Evolutionary conservation across 2,888 invertebrate genomes (phyloP).

Genomic region (Pollenia angustigena): DNA sequence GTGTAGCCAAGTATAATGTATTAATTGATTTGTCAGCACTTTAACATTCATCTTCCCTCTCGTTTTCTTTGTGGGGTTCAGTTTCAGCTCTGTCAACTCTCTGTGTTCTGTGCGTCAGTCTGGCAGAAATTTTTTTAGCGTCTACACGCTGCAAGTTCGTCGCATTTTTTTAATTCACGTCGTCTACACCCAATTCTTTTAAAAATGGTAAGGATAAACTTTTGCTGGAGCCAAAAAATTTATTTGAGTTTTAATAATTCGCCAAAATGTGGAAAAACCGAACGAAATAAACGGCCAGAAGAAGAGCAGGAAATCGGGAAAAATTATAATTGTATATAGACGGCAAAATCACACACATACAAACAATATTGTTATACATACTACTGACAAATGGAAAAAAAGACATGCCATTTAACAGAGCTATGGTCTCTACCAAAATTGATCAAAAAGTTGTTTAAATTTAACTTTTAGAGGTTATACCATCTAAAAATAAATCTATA

Average conservation of each 20-base stretch:
- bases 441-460: constrained; percentile 35
- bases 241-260: neutral
- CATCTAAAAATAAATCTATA: constrained; percentile 71
- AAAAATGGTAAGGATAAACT: constrained; percentile 69
- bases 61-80: constrained; percentile 50
- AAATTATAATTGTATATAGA: constrained; percentile 52
- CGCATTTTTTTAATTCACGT: constrained; percentile 68
- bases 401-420: constrained; percentile 54
- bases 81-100: constrained; percentile 62
- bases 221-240: constrained; percentile 36
- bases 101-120: constrained; percentile 58
- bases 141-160: constrained; percentile 63
- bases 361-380: constrained; percentile 71
- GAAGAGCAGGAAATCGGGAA: constrained; percentile 26
- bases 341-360: constrained; percentile 53
- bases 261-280: constrained; percentile 21
- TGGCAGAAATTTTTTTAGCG: constrained; percentile 69
- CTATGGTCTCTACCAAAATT: constrained; percentile 40
- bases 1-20: constrained; percentile 30
- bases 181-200: constrained; percentile 68
- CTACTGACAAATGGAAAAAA: constrained; percentile 60
- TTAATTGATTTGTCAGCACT: constrained; percentile 36
- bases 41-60: constrained; percentile 11
- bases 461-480: constrained; percentile 70
- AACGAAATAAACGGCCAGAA: neutral